Evolutionary conservation across 2,797 vertebrate genomes (phyloP), one percentile per base, ranked within the genome.

Genomic region (Triplophysa yarkandensis): DNA sequence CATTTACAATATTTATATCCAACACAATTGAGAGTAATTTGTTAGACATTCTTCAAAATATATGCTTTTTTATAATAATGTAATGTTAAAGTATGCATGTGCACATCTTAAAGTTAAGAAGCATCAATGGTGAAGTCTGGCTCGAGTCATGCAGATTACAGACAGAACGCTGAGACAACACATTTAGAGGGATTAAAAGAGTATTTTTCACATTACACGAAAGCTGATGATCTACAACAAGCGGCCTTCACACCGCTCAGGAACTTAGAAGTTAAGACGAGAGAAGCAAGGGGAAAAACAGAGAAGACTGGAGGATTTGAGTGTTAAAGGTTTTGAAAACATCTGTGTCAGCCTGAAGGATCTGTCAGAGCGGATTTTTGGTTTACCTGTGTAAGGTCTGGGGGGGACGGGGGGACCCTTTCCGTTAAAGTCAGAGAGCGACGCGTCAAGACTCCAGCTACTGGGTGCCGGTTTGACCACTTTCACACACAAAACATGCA

Each of bases 391-490:
- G 86, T 95, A 93, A 14, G 92, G 95, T 85, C 97, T 95, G 85
- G 97, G 97, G 89, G 97, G 97, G 72, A 99, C 91, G 74, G 97
- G 97, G 87, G 97, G 97, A 85, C 92, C 93, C 88, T 92, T 96
- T 90, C 94, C 93, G 27, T 89, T 83, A 91, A 91, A 89, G 80
- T 97, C 96, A 88, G 93, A 93, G 85, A 94, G 89, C 76, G 87
- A 84, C 46, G 87, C 92, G 83, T 99, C 98, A 89, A 99, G 90
- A 91, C 96, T 98, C 97, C 98, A 99, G 91, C 95, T 98, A 93
- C 96, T 97, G 60, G 94, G 93, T 8, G 95, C 93, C 83, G 91
- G 86, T 76, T 92, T 95, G 89, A 97, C 92, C 85, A 87, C 96
- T 98, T 90, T 84, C 89, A 92, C 81, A 88, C 83, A 91, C 88